These are phyloP conservation scores for Globodera ellingtonae DNA, from an alignment of 1,140 invertebrate species.

Conservation along the genomic window DNA sequence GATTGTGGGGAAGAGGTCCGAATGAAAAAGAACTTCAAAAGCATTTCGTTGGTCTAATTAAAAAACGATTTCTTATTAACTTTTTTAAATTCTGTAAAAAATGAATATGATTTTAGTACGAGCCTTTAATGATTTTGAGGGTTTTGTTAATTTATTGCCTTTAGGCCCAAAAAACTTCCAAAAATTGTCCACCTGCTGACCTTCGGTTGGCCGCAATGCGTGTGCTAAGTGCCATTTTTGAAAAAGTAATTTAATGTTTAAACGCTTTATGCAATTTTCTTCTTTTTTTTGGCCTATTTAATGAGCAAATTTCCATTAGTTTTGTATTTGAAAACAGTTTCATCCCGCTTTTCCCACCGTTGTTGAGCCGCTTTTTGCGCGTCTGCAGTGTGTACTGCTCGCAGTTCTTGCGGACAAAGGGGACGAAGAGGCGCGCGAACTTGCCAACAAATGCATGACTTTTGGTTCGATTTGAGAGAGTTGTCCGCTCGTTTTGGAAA, in stretches of 20 bases:
- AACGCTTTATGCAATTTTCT: not conserved
- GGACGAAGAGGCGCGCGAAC: not conserved
- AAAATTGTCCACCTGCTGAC: not conserved
- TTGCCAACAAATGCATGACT: not conserved
- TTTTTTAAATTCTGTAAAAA: no score
- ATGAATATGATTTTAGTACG: no score
- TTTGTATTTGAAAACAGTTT: no score
- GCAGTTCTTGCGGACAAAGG: not conserved
- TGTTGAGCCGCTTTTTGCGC: not conserved
- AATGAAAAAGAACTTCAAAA: not conserved
- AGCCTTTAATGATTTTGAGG: no score
- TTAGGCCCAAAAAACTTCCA: no score
- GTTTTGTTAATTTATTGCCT: no score
- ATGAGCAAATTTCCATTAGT: no score
- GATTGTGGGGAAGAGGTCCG: not conserved
- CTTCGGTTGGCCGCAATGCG: not conserved
- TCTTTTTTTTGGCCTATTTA: no score
- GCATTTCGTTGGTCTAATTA: no score
- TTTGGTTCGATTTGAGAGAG: not conserved
- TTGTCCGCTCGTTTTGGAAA: no score
- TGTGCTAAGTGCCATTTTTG: not conserved
- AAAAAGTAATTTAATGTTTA: not conserved
- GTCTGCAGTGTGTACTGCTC: conserved; percentile 1
- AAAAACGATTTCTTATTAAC: no score
- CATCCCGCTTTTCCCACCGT: no score